Evolutionary conservation across 1,140 invertebrate species (phyloP).

Genomic region (Nasonia vitripennis): DNA sequence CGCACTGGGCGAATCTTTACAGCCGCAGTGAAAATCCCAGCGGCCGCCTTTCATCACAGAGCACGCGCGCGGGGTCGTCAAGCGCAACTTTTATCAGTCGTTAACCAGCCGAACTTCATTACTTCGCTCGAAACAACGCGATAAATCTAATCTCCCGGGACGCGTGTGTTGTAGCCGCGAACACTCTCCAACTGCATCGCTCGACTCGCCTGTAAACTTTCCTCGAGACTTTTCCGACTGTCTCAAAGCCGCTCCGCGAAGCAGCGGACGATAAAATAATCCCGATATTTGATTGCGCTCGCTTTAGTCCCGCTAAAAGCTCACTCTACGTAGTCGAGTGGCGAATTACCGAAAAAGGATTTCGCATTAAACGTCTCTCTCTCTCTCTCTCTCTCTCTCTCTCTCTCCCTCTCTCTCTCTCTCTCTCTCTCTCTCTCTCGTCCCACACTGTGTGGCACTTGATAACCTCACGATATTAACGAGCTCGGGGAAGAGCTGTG

Average conservation of each 20-base stretch:
- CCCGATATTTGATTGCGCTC: not conserved
- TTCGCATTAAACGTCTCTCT: constrained; percentile 6
- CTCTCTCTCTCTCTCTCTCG: too few species aligned
- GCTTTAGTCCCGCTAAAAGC: too few species aligned
- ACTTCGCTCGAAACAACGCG: constrained; percentile 32
- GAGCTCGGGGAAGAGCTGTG: not conserved
- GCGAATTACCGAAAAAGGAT: not conserved
- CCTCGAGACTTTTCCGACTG: not conserved
- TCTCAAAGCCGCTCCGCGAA: not conserved
- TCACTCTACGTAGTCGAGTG: not conserved
- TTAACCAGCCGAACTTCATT: constrained; percentile 43
- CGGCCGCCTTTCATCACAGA: constrained; percentile 3
- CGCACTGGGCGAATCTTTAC: constrained; percentile 7
- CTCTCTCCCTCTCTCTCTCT: not conserved
- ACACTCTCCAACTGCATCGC: not conserved
- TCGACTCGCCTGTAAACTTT: not conserved
- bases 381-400: too few species aligned
- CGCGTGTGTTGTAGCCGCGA: not conserved
- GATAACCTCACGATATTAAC: constrained; percentile 36
- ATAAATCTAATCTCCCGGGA: constrained; percentile 35
- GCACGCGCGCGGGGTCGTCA: not conserved
- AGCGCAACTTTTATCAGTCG: constrained; percentile 39
- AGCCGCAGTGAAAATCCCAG: constrained; percentile 15
- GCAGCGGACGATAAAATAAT: not conserved
- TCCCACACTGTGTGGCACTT: not conserved